phyloP scores from a whole-genome alignment of 2,797 vertebrate genomes.

The Dipus sagitta region DNA sequence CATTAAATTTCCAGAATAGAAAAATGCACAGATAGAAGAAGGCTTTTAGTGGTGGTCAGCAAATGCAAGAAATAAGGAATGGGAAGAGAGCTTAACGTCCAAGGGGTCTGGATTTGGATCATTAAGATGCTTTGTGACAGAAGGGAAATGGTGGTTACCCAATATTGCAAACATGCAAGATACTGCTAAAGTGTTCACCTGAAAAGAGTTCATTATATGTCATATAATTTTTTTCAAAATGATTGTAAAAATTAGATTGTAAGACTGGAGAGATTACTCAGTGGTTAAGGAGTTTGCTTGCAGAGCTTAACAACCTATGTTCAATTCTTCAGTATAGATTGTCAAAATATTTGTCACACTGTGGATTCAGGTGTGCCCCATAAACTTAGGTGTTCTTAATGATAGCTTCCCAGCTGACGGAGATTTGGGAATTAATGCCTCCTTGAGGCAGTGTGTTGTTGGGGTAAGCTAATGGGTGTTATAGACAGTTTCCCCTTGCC shows the following conservation, averaged over 20 bases:
- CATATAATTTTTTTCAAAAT: not conserved
- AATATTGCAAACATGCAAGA: not conserved
- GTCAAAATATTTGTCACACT: too few relatives aligned
- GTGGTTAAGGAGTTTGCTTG: too few relatives aligned
- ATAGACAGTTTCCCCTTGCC: too few relatives aligned
- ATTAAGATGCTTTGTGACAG: not conserved
- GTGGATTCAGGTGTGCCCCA: too few relatives aligned
- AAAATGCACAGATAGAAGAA: not conserved
- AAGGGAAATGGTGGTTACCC: not conserved
- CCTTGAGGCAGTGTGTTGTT: too few relatives aligned
- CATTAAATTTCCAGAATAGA: not conserved
- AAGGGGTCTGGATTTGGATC: not conserved
- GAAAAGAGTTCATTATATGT: not conserved
- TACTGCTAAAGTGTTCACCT: not conserved
- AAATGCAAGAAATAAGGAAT: fast-evolving
- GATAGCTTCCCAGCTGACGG: too few relatives aligned
- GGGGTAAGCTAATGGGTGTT: too few relatives aligned
- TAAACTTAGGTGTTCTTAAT: too few relatives aligned
- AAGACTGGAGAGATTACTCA: too few relatives aligned
- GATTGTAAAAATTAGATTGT: not conserved
- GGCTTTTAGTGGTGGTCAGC: not conserved
- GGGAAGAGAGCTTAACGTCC: not conserved
- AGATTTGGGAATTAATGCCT: too few relatives aligned
- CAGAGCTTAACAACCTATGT: too few relatives aligned
- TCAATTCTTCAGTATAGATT: too few relatives aligned